Evolutionary conservation across 2,797 vertebrate species (phyloP), one percentile per base, ranked within the genome.

Genomic region (Pelodytes ibericus): DNA sequence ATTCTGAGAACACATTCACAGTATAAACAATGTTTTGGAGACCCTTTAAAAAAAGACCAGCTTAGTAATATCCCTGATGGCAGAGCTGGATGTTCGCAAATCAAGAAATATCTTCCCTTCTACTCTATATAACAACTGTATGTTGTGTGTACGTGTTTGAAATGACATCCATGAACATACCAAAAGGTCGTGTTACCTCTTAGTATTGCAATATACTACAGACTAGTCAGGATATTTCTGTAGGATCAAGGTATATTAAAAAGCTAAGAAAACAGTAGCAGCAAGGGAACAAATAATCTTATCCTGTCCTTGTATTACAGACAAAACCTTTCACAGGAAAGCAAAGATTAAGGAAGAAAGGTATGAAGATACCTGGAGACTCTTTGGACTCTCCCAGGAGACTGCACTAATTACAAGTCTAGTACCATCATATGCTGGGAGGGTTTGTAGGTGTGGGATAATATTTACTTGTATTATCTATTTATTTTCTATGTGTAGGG

Each of bases 191-290:
- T 53, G 16, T 24, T 6, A 18, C 49, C 11, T 53, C 7, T 11
- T 11, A 24, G 18, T 53, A 7, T 53, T 53, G 20, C n/a, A 53
- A 53, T 53, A 53, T 53, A n/a, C 49, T 53, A 53, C 49, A 53
- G 4, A 53, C n/a, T 20, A 53, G 49, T 53, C n/a, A 53, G 49
- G 20, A 53, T 7, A 49, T 49, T 15, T 49, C 11, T 3, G 13
- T 49, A n/a, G 18, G 44, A 15, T 49, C 11, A 15, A 49, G 44
- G 44, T 49, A 13, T 22, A 53, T 53, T 53, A 22, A 13, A 53
- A 53, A 22, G 24, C 7, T 53, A 39, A 16, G 49, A 20, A 53
- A 20, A 20, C 16, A 6, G 49, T 16, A 53, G 49, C 49, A 53
- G 20, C 4, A 1, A 1, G 49, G n/a, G n/a, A 53, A 22, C 49